A percentile compares a stretch with the other conserved stretches of the same genome.
phyloP scores from a whole-genome alignment of 2,797 vertebrate species.

The Sitta carolinensis region DNA sequence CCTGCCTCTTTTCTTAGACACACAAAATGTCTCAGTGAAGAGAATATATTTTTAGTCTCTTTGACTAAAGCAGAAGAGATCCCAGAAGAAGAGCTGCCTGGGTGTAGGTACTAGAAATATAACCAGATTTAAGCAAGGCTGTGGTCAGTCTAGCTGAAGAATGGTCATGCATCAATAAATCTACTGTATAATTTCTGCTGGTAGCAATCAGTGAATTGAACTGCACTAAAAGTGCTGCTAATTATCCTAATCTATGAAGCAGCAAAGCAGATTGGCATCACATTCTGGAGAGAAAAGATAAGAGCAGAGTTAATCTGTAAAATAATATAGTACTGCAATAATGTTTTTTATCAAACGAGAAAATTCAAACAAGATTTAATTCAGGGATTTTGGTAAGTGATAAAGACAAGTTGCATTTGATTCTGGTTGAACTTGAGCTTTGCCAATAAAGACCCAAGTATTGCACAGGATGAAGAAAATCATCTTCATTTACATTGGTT shows the following conservation, averaged over 20 bases:
- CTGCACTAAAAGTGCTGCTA: background rate
- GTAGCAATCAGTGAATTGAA: background rate
- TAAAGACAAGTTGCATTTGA: background rate
- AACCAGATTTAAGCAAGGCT: background rate
- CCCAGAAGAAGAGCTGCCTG: fast-evolving
- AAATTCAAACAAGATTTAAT: background rate
- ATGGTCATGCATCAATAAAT: background rate
- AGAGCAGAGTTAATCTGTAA: background rate
- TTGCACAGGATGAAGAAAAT: background rate
- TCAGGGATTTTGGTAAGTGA: background rate
- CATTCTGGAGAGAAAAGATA: background rate
- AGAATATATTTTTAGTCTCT: background rate
- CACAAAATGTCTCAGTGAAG: background rate
- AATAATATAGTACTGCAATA: background rate
- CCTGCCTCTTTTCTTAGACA: background rate
- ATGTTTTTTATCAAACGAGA: background rate
- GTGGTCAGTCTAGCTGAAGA: background rate
- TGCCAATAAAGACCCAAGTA: background rate
- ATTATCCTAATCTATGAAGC: background rate
- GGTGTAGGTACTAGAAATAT: background rate
- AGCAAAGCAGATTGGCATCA: background rate
- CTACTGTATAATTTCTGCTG: background rate
- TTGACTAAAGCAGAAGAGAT: background rate
- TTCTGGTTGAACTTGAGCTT: background rate
- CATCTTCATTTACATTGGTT: background rate